These are phyloP conservation scores for Polylopha cassiicola DNA, from an alignment of 2,888 invertebrate genomes.

Conservation along the genomic window DNA sequence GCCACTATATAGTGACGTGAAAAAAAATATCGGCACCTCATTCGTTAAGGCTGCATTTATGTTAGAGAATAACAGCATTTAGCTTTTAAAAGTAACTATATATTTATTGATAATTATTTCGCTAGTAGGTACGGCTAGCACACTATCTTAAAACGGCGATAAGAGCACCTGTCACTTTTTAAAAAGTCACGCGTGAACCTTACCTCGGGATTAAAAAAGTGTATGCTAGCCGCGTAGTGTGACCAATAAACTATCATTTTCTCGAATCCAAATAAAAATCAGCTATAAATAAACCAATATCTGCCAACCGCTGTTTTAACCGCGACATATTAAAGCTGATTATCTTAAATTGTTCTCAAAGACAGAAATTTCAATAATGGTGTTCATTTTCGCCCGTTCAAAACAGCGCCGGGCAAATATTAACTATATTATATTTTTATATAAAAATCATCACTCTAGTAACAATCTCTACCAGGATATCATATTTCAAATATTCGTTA, in stretches of 20 bases:
- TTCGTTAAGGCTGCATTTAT: no score
- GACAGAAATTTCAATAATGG: slow-evolving; percentile 39
- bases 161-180: no score
- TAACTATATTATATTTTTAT: slow-evolving; percentile 57
- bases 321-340: no score
- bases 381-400: slow-evolving; percentile 46
- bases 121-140: no score
- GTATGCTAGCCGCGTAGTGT: background rate
- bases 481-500: slow-evolving; percentile 62
- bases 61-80: no score
- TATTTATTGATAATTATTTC: no score
- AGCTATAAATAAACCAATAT: slow-evolving; percentile 59
- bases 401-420: slow-evolving; percentile 45
- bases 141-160: no score
- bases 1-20: no score
- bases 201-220: background rate
- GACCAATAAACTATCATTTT: slow-evolving; percentile 18
- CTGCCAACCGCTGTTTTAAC: slow-evolving; percentile 26
- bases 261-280: slow-evolving; percentile 58
- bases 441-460: slow-evolving; percentile 74
- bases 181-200: no score
- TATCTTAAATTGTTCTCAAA: no score
- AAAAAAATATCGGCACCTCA: no score
- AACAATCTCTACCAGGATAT: slow-evolving; percentile 74
- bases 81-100: no score